Base-by-base conservation (phyloP, 2,888 invertebrate species). In the Tenthredo scrophulariae region DNA sequence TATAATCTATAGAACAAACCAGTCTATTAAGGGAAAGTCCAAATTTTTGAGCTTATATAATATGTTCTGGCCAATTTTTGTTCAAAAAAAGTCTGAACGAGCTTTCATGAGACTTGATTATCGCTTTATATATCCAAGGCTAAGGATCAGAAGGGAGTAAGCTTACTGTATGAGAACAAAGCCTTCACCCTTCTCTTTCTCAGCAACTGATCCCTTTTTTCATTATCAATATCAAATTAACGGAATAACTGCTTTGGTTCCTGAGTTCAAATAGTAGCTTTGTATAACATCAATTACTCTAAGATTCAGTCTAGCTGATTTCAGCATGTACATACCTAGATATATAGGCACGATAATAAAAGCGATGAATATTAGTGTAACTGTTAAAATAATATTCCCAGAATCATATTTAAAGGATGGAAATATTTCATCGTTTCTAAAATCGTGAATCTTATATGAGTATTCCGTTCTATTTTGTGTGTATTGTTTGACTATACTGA, bases 401-500 rank as follows among this genome's bases (percentile, higher is more conserved):
- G 22, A 74, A 43, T 40, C 5, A 43, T 72, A 2, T 72, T 72
- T 29, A 2, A n/a, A 29, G 37, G 40, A 46, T 26, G 9, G n/a
- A 46, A 43, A 46, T 13, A 75, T 58, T 29, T 77, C 15, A 79
- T 79, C 29, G 10, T 54, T 54, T 62, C n/a, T 50, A 37, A 7
- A 7, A 26, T 40, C 62, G 62, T 22, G 40, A 50, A 80, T 40
- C 5, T 22, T 22, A 6, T 26, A 80, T 13, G 40, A 62, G 37
- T 40, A 62, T 37, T 22, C 5, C 26, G 18, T 10, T 22, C 40
- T n/a, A 2, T 80, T 62, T 18, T 77, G 29, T 54, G 29, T 54
- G 46, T 77, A 77, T 77, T 40, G 29, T 77, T 40, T 13, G 18
- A 40, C 80, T 62, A 62, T 15, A 80, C 37, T 40, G 40, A 80